Evolutionary conservation across 2,797 vertebrate species (phyloP).

Genomic region (Siniperca obscura): DNA sequence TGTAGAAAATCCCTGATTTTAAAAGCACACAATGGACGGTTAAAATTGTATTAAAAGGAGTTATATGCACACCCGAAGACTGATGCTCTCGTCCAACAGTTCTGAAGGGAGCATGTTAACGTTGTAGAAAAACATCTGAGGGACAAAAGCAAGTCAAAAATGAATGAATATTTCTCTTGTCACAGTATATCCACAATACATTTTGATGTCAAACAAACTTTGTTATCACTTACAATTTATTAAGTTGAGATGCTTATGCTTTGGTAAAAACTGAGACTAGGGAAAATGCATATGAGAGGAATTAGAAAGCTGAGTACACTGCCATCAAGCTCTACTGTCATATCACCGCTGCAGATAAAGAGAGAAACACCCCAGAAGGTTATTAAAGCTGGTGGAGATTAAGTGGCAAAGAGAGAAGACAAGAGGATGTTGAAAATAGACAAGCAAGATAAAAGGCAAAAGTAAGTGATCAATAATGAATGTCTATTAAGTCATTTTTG

Average conservation of each 20-base stretch:
- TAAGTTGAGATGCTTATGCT: constrained; percentile 33
- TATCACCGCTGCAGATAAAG: constrained; percentile 20
- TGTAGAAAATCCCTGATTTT: neutral
- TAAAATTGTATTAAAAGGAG: neutral
- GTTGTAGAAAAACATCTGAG: constrained; percentile 97
- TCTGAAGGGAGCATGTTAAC: constrained; percentile 92
- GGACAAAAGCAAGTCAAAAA: constrained; percentile 45
- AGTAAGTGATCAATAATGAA: neutral
- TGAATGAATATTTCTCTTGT: neutral
- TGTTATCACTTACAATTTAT: constrained; percentile 50
- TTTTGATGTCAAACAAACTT: constrained; percentile 3
- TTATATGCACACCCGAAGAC: constrained; percentile 87
- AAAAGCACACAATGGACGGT: neutral
- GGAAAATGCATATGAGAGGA: constrained; percentile 34
- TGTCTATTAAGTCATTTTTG: neutral
- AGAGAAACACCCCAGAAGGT: constrained; percentile 42
- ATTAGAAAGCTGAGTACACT: constrained; percentile 18
- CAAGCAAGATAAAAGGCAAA: constrained; percentile 30
- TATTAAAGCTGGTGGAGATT: constrained; percentile 42
- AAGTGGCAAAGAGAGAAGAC: constrained; percentile 26
- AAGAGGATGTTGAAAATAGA: constrained; percentile 18
- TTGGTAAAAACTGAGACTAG: constrained; percentile 45
- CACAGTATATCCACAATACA: neutral
- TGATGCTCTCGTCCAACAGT: constrained; percentile 92
- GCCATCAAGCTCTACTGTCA: constrained; percentile 26